Evolutionary conservation across 2,888 invertebrate genomes (phyloP).

Genomic region (Pachycephus smyrnensis): DNA sequence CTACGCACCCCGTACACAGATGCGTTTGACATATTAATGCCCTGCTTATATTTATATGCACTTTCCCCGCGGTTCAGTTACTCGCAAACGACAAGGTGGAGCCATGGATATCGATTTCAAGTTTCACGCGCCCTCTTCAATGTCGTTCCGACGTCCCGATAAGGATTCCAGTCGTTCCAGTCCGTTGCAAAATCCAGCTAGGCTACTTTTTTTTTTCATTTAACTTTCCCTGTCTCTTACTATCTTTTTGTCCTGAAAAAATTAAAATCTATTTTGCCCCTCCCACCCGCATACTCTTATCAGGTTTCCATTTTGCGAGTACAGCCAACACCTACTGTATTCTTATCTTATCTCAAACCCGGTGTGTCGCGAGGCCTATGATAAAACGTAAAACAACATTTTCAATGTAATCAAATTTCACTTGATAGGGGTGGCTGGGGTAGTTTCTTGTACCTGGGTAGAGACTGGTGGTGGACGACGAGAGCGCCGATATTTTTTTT

Average conservation of each 20-base stretch:
- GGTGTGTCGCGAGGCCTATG: background rate
- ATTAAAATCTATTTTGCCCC: constrained; percentile 16
- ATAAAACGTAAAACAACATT: background rate
- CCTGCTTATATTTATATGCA: background rate
- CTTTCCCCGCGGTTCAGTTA: background rate
- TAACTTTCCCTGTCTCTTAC: background rate
- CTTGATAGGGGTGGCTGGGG: background rate
- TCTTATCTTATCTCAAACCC: background rate
- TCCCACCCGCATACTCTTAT: constrained; percentile 17
- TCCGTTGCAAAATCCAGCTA: background rate
- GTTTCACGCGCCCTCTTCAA: background rate
- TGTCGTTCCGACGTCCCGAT: background rate
- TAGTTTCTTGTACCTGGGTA: background rate
- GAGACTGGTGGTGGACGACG: background rate
- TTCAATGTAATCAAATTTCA: background rate
- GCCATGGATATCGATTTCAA: constrained; percentile 3
- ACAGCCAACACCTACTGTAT: background rate
- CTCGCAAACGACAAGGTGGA: background rate
- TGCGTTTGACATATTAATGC: background rate
- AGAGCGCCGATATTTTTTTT: background rate
- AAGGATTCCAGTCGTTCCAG: background rate
- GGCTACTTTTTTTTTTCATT: background rate
- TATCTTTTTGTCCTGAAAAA: constrained; percentile 13
- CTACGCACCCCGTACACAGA: background rate
- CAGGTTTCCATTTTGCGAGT: background rate